phyloP scores from a whole-genome alignment of 2,797 vertebrate species.

The Cottoperca gobio region DNA sequence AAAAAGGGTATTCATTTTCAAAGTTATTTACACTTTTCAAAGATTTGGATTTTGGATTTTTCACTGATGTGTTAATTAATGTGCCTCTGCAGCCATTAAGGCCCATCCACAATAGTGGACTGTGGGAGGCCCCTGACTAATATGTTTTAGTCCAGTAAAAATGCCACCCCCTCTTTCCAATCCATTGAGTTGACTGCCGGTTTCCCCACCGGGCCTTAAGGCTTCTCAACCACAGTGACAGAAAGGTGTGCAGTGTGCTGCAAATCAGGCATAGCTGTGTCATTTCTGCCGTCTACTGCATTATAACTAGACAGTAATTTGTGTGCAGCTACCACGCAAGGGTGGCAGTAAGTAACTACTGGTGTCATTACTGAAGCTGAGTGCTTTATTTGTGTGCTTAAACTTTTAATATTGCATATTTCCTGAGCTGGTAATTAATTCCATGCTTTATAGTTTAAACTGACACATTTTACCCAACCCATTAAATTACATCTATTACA shows the following conservation, averaged over 20 bases:
- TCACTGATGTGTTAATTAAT: slow-evolving; percentile 58
- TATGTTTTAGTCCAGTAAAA: slow-evolving; percentile 55
- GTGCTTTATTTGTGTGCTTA: neutral
- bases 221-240: slow-evolving; percentile 26
- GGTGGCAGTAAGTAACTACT: neutral
- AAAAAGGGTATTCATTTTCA: slow-evolving; percentile 41
- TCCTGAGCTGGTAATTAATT: neutral
- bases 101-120: slow-evolving; percentile 30
- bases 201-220: slow-evolving; percentile 31
- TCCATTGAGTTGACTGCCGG: slow-evolving; percentile 39
- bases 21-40: slow-evolving; percentile 52
- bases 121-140: slow-evolving; percentile 42
- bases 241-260: slow-evolving; percentile 11
- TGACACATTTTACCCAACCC: neutral
- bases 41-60: slow-evolving; percentile 39
- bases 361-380: neutral
- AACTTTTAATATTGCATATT: neutral
- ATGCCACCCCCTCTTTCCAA: slow-evolving; percentile 36
- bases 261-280: slow-evolving; percentile 38
- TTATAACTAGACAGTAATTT: slow-evolving; percentile 9
- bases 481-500: neutral
- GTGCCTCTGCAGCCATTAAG: slow-evolving; percentile 45
- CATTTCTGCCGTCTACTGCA: slow-evolving; percentile 16
- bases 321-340: neutral
- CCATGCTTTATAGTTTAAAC: neutral